Evolutionary conservation across 1,140 invertebrate species (phyloP).

Genomic region (Galleria mellonella): DNA sequence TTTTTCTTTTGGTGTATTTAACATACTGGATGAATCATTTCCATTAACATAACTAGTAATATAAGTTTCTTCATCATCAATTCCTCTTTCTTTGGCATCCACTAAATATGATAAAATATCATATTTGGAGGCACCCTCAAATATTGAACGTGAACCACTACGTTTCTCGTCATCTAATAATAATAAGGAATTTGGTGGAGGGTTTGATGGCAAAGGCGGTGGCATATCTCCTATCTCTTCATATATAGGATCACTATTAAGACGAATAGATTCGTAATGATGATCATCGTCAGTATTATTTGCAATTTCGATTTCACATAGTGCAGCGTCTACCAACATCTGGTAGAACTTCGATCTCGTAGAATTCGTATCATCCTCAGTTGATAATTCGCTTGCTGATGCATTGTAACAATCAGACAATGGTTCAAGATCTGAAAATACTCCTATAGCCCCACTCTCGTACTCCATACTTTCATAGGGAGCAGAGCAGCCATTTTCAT

Average conservation of each 20-base stretch:
- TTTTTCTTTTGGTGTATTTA: constrained; percentile 75
- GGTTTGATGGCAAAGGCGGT: constrained; percentile 83
- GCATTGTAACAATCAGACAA: constrained; percentile 81
- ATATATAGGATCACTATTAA: constrained; percentile 89
- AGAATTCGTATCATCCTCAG: constrained; percentile 75
- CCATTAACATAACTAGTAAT: constrained; percentile 75
- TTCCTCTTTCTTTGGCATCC: constrained; percentile 85
- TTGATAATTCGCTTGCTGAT: constrained; percentile 76
- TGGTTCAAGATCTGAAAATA: constrained; percentile 70
- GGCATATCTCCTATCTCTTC: constrained; percentile 90
- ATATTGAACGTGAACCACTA: constrained; percentile 82
- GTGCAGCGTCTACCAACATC: constrained; percentile 78
- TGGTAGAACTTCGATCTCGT: constrained; percentile 81
- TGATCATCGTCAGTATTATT: constrained; percentile 78
- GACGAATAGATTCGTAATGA: constrained; percentile 85
- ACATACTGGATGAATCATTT: constrained; percentile 71
- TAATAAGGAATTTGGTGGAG: constrained; percentile 77
- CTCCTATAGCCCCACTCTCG: constrained; percentile 66
- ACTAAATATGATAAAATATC: constrained; percentile 92
- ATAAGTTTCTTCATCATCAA: constrained; percentile 77
- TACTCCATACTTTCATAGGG: constrained; percentile 76
- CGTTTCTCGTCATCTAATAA: constrained; percentile 78
- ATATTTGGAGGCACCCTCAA: constrained; percentile 90
- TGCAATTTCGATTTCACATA: constrained; percentile 77
- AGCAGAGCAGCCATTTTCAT: constrained; percentile 71